Percentiles rank a stretch among this genome's conserved stretches.
Conservation (phyloP, 2,113 vertebrate genomes). For the Aviceda subcristata region DNA sequence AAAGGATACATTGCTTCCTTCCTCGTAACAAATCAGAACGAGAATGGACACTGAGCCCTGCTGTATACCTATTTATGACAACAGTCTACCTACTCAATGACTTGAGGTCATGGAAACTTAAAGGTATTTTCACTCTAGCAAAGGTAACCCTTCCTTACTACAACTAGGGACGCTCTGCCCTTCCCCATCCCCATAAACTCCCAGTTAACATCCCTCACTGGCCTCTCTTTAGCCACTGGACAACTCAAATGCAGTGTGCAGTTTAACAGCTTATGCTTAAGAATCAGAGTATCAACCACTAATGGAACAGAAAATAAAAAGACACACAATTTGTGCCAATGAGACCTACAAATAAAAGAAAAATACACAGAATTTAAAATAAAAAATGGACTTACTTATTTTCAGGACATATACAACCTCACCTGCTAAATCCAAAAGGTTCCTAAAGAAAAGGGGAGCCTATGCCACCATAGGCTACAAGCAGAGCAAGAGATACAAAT, state of each 20-base stretch:
- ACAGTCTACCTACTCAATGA: neutral
- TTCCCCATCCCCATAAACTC: neutral
- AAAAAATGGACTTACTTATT: neutral
- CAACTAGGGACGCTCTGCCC: neutral
- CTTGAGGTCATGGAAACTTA: neutral
- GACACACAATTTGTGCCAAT: neutral
- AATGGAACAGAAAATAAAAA: neutral
- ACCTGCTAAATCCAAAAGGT: rapidly evolving
- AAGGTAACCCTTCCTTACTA: neutral
- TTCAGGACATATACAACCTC: neutral
- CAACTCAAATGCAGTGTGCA: neutral
- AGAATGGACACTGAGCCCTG: neutral
- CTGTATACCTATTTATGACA: neutral
- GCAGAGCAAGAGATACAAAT: neutral
- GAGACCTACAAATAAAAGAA: neutral
- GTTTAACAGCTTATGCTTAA: neutral
- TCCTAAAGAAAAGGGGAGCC: neutral
- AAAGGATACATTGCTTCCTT: neutral
- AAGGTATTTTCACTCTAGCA: neutral
- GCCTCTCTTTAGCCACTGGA: neutral
- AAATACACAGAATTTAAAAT: neutral
- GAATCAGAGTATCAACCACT: neutral
- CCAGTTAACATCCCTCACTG: neutral
- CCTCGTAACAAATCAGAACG: neutral
- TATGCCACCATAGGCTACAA: neutral